Conservation (phyloP, 2,113 vertebrate species). For the Camelus bactrianus region DNA sequence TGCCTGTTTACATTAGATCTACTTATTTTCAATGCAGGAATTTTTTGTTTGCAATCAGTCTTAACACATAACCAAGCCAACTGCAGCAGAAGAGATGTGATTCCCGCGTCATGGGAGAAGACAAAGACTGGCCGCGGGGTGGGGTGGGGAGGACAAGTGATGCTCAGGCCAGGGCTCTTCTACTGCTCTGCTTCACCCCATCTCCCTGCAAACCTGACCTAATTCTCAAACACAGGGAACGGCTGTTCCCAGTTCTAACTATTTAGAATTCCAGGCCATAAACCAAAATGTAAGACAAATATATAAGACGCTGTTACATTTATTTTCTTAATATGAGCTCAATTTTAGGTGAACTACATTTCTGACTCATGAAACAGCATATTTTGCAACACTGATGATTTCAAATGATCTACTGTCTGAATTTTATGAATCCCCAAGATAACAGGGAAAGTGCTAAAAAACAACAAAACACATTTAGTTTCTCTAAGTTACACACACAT, state of each 20-base stretch:
- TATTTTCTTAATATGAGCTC: neutral
- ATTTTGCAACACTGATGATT: neutral
- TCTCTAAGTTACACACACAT: neutral
- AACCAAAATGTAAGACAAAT: neutral
- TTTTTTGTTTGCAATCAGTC: neutral
- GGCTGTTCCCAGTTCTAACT: neutral
- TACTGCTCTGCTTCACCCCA: fast-evolving
- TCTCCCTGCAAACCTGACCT: neutral
- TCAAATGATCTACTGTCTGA: neutral
- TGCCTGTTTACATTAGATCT: neutral
- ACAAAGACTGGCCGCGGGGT: fast-evolving
- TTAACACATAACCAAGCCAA: neutral
- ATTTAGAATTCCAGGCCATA: neutral
- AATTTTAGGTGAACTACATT: neutral
- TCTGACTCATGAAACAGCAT: neutral
- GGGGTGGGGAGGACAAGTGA: neutral
- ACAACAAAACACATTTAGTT: neutral
- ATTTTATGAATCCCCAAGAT: neutral
- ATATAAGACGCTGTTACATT: neutral
- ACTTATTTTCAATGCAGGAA: neutral
- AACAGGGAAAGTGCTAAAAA: neutral
- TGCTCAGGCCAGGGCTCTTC: too few relatives aligned
- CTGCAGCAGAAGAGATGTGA: neutral
- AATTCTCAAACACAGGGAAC: neutral
- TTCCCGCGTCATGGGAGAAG: neutral